Percentiles rank a stretch among this genome's conserved stretches.
Evolutionary conservation across 2,113 vertebrate genomes (phyloP).

Genomic region (Rhinolophus ferrumequinum): DNA sequence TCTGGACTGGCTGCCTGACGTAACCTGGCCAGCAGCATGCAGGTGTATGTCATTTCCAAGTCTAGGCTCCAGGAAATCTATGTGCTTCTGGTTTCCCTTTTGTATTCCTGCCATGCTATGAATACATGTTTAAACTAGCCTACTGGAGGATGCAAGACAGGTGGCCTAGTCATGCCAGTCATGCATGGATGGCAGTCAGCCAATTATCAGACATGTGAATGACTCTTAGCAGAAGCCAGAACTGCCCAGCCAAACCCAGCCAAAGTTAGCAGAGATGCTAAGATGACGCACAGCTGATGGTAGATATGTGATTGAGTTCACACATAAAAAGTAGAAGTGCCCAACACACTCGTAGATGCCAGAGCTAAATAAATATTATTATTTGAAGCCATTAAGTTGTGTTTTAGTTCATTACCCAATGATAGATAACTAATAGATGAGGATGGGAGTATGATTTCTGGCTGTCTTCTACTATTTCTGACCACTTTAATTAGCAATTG

Average conservation of each 20-base stretch:
- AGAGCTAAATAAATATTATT: background rate
- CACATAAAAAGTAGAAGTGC: background rate
- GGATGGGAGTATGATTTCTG: background rate
- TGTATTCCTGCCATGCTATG: background rate
- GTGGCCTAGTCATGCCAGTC: background rate
- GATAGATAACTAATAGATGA: background rate
- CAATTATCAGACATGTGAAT: background rate
- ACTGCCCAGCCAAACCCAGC: accelerated
- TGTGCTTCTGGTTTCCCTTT: background rate
- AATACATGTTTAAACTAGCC: background rate
- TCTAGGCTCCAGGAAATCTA: background rate
- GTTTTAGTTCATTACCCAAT: background rate
- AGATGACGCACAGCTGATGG: background rate
- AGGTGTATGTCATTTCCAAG: background rate
- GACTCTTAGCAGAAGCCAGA: background rate
- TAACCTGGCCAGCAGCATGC: background rate
- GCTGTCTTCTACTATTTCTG: background rate
- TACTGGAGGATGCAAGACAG: background rate
- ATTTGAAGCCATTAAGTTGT: background rate
- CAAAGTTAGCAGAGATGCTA: background rate
- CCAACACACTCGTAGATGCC: background rate
- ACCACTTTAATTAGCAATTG: background rate
- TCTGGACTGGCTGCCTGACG: background rate
- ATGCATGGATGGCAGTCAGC: background rate
- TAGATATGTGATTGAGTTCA: background rate